phyloP scores from a whole-genome alignment of 1,140 invertebrate species.

The Cydia amplana region DNA sequence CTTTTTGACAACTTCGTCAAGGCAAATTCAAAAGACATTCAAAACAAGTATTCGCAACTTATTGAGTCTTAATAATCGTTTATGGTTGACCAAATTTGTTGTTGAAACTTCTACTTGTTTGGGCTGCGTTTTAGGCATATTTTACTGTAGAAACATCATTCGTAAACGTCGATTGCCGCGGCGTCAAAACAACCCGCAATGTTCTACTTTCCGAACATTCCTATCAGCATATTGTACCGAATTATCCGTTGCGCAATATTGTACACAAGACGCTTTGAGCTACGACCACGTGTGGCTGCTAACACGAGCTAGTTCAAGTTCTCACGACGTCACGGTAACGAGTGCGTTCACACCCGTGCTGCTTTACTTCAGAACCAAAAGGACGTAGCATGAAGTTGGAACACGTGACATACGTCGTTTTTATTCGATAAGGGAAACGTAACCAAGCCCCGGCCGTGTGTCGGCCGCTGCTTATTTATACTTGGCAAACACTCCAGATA shows the following conservation, averaged over 20 bases:
- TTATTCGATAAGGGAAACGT: constrained; percentile 42
- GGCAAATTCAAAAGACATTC: background rate
- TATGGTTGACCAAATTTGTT: constrained; percentile 15
- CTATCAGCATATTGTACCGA: constrained; percentile 28
- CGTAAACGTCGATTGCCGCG: background rate
- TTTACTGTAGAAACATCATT: background rate
- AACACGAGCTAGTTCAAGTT: constrained; percentile 57
- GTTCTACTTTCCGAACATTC: constrained; percentile 26
- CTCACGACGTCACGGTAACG: constrained; percentile 59
- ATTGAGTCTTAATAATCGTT: background rate
- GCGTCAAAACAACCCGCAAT: constrained; percentile 16
- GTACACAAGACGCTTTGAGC: constrained; percentile 46
- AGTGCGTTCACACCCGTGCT: constrained; percentile 68
- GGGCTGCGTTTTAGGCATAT: background rate
- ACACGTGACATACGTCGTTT: background rate
- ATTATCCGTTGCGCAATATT: constrained; percentile 42
- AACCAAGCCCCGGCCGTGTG: constrained; percentile 42
- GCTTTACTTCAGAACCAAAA: background rate
- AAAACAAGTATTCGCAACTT: background rate
- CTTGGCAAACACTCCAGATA: constrained; percentile 69
- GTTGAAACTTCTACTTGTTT: background rate
- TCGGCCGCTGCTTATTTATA: constrained; percentile 65
- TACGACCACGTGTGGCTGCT: constrained; percentile 55
- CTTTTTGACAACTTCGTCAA: background rate
- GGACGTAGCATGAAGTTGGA: background rate